Percentiles rank a stretch among this genome's conserved stretches.
phyloP scores from a whole-genome alignment of 2,888 invertebrate genomes.

The Cynaeus angustus region DNA sequence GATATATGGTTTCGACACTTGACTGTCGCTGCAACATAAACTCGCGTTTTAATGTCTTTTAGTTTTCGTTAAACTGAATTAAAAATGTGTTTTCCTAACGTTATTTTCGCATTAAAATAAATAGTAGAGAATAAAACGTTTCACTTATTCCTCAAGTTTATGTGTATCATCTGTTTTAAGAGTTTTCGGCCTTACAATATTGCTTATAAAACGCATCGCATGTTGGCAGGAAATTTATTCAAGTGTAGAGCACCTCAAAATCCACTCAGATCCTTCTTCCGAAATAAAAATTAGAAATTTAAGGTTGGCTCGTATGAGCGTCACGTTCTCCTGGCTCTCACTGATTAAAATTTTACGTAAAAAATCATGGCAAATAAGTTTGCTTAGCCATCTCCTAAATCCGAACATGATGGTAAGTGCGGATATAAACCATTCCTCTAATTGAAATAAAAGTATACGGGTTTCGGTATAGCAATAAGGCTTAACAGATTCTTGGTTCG shows the following conservation, averaged over 20 bases:
- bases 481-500: conserved; percentile 47
- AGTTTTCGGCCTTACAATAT: not conserved
- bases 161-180: not conserved
- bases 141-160: no score
- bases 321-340: conserved; percentile 23
- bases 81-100: no score
- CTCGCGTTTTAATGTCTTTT: no score
- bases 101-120: no score
- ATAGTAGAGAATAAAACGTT: no score
- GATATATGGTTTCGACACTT: no score
- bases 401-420: conserved; percentile 44
- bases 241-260: conserved; percentile 7
- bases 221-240: conserved; percentile 9
- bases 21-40: no score
- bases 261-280: not conserved
- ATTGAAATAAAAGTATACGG: conserved; percentile 55
- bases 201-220: conserved; percentile 6
- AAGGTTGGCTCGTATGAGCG: conserved; percentile 7
- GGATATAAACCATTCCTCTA: conserved; percentile 52
- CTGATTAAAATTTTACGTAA: conserved; percentile 47
- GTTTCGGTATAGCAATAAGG: conserved; percentile 26
- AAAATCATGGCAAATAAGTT: conserved; percentile 44
- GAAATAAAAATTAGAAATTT: conserved; percentile 35
- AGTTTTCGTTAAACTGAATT: no score
- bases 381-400: conserved; percentile 45